Evolutionary conservation across 2,113 vertebrate genomes (phyloP).

Genomic region (Promerops cafer): DNA sequence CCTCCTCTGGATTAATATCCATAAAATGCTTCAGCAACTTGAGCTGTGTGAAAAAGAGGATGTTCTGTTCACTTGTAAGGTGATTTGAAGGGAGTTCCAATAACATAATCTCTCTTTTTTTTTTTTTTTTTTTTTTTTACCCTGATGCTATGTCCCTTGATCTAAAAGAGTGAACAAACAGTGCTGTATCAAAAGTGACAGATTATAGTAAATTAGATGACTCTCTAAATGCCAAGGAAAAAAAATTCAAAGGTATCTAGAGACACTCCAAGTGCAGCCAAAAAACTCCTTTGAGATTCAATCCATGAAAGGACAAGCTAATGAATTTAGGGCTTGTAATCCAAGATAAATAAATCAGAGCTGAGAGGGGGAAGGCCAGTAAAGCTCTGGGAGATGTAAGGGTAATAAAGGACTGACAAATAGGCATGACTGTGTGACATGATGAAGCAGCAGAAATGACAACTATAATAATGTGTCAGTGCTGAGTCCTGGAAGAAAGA

Average conservation of each 20-base stretch:
- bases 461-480: not conserved
- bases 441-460: constrained; percentile 1
- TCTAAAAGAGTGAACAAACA: not conserved
- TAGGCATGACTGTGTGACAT: not conserved
- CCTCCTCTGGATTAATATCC: not conserved
- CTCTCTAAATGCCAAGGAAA: not conserved
- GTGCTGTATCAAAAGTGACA: not conserved
- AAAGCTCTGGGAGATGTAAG: not conserved
- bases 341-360: not conserved
- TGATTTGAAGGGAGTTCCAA: not conserved
- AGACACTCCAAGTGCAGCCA: not conserved
- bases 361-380: not conserved
- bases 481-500: not conserved
- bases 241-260: not conserved
- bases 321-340: constrained; percentile 22
- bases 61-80: not conserved
- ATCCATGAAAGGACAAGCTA: not conserved
- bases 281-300: constrained; percentile 6
- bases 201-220: not conserved
- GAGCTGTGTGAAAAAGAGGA: not conserved
- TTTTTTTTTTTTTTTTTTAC: rapidly evolving
- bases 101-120: not conserved
- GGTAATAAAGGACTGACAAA: constrained; percentile 5
- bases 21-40: not conserved
- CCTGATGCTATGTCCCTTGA: not conserved